Conservation (phyloP, 2,113 vertebrate species). For the Pterocles orientalis region DNA sequence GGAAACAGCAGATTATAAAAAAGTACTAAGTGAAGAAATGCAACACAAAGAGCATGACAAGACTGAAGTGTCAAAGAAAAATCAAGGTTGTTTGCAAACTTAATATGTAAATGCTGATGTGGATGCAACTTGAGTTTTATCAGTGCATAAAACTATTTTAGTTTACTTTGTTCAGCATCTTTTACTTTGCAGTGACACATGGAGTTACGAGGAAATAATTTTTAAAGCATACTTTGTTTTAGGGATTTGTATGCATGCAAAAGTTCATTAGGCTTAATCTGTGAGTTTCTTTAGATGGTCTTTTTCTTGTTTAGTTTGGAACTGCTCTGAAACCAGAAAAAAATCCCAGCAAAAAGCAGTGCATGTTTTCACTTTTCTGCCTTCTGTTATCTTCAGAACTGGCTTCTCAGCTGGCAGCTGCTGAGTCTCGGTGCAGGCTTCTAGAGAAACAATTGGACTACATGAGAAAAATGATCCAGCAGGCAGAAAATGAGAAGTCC, state of each 20-base stretch:
- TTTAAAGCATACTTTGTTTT: neutral
- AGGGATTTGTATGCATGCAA: neutral
- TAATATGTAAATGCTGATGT: neutral
- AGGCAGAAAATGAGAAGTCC: constrained; percentile 82
- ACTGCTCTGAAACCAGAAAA: neutral
- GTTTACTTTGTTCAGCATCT: neutral
- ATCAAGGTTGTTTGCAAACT: constrained; percentile 66
- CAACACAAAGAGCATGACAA: constrained; percentile 65
- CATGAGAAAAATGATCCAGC: constrained; percentile 88
- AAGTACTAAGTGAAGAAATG: constrained; percentile 74
- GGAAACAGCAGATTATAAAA: constrained; percentile 75
- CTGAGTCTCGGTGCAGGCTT: constrained; percentile 86
- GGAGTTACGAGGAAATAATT: neutral
- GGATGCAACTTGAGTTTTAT: neutral
- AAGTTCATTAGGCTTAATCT: neutral
- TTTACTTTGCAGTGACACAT: neutral
- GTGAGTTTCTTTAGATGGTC: neutral
- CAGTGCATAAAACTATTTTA: neutral
- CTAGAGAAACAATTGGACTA: constrained; percentile 91
- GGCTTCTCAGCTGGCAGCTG: constrained; percentile 83
- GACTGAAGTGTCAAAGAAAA: constrained; percentile 70
- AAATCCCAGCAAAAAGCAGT: neutral
- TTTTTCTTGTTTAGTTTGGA: neutral
- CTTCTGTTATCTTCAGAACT: constrained; percentile 75
- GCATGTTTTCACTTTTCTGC: neutral